Base-by-base conservation (phyloP, 35 echinoderm and acorn worm species). In the Diadema setosum region DNA sequence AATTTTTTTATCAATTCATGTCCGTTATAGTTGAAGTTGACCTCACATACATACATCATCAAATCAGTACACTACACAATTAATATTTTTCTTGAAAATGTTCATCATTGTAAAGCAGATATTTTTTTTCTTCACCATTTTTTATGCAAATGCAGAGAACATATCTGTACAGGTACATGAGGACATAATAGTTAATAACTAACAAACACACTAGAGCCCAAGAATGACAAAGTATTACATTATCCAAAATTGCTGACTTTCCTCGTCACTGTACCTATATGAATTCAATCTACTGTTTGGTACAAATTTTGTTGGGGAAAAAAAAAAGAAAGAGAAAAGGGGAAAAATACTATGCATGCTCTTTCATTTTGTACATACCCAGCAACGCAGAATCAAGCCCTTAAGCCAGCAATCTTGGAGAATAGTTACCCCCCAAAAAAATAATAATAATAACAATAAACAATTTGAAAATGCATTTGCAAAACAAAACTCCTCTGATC, bases 131-230 rank as follows among this genome's bases (percentile, higher is more conserved):
- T 60, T 67, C 37, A 34, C 30, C 63, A 44, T 24, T 78, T 78
- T 39, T 78, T 78, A 42, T 78, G 73, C 73, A 78, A 78, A 78
- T 78, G 40, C 73, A 78, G 73, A 42, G 73, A 78, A 78, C 63
- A 78, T 14, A 41, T 78, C 73, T 78, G 73, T 78, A 78, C 73
- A 78, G 73, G 44, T 78, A 78, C 37, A 78, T 41, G 9, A 41
- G 24, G 73, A 42, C 40, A 78, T 78, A 78, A 78, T 78, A 78
- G 44, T 78, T 12, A 78, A 78, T 23, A 78, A 44, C 29, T 7
- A 78, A 78, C 29, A 74, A 75, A 78, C 4, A 78, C 73, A 78
- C 73, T 36, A 78, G 33, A 78, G 33, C 40, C 33, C 73, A 14
- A 11, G 17, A n/a, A 43, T 43, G 17, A 44, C 2, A 78, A 44